A percentile compares a stretch with the other conserved stretches of the same genome.
Conservation (phyloP, 2,888 invertebrate genomes). For the Erynnis tages region DNA sequence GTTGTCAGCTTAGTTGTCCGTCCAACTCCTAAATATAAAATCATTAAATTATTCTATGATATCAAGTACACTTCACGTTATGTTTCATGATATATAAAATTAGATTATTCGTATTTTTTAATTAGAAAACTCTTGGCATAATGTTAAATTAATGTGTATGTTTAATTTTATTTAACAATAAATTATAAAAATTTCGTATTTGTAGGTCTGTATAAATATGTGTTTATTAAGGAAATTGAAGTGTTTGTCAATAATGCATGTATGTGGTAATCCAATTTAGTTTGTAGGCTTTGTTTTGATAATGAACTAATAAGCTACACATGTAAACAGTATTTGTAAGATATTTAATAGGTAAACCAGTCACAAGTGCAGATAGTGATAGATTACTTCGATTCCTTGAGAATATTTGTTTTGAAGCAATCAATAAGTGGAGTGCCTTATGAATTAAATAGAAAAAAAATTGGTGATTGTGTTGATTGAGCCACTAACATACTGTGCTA, state of each 20-base stretch:
- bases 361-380: conserved; percentile 12
- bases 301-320: conserved; percentile 20
- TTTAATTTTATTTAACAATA: conserved; percentile 15
- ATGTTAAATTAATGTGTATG: conserved; percentile 15
- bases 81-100: conserved; percentile 7
- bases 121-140: not conserved
- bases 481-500: conserved; percentile 20
- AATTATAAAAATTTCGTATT: conserved; percentile 5
- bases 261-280: conserved; percentile 23
- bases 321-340: conserved; percentile 22
- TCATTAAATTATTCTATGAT: conserved; percentile 13
- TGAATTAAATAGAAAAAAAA: conserved; percentile 11
- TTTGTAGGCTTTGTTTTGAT: conserved; percentile 22
- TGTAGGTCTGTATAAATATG: conserved; percentile 5
- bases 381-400: not conserved
- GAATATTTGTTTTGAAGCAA: not conserved
- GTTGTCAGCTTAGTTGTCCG: conserved; percentile 52
- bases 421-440: conserved; percentile 21
- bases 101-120: not conserved
- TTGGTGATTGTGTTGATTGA: conserved; percentile 17
- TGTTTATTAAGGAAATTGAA: conserved; percentile 14
- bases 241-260: conserved; percentile 23
- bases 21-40: conserved; percentile 42
- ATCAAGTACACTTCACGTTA: conserved; percentile 5
- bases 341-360: conserved; percentile 11